Conservation (phyloP, 2,113 vertebrate species). For the Erpornis zantholeuca region DNA sequence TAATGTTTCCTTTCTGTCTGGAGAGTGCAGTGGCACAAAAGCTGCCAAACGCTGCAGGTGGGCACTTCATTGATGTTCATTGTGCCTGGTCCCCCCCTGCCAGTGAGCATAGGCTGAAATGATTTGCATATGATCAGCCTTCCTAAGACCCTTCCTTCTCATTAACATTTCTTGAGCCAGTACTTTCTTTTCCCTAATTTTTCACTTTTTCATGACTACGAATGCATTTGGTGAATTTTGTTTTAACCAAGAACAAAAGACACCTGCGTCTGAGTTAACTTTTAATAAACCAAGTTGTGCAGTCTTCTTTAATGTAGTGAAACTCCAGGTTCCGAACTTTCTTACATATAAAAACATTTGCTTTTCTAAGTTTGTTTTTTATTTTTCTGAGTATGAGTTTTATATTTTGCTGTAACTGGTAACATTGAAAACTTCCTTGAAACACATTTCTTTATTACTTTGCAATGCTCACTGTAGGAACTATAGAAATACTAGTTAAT, state of each 20-base stretch:
- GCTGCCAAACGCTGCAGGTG: background rate
- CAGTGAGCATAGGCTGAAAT: background rate
- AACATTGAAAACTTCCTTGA: background rate
- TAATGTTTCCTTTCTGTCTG: background rate
- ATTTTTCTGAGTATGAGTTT: background rate
- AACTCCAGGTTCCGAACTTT: background rate
- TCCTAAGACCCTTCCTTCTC: background rate
- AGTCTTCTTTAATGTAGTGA: background rate
- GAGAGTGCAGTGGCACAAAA: background rate
- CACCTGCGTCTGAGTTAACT: background rate
- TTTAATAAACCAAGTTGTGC: background rate
- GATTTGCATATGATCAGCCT: background rate
- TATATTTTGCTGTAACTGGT: background rate
- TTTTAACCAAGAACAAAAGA: background rate
- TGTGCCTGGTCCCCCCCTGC: background rate
- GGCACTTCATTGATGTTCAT: background rate
- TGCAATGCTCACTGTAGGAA: background rate
- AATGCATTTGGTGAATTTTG: rapidly evolving
- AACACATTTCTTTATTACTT: background rate
- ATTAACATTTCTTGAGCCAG: background rate
- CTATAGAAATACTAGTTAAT: background rate
- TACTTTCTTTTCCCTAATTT: background rate
- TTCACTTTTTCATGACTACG: background rate
- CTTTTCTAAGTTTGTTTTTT: background rate
- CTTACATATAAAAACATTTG: background rate